Conservation (phyloP, 2,797 vertebrate species). For the Periophthalmus magnuspinnatus region DNA sequence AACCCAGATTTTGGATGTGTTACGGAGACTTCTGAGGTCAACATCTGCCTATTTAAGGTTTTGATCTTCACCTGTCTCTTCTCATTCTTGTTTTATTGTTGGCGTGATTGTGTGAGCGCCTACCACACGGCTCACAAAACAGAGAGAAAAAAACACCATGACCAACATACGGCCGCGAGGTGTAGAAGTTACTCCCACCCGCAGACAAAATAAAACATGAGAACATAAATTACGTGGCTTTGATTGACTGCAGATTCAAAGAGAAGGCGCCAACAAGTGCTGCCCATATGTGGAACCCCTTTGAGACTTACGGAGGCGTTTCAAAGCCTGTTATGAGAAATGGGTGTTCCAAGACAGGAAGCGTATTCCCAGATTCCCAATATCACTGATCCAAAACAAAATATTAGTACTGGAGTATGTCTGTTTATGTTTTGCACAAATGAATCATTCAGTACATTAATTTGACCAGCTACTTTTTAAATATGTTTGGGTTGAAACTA, state of each 20-base stretch:
- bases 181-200: not conserved
- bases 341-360: not conserved
- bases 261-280: slow-evolving; percentile 2
- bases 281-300: slow-evolving; percentile 2
- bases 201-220: slow-evolving; percentile 1
- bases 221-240: slow-evolving; percentile 1
- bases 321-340: not conserved
- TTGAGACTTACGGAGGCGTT: not conserved
- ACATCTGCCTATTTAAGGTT: not conserved
- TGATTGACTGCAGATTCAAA: slow-evolving; percentile 6
- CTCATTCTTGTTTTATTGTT: not conserved
- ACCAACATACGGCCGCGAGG: not conserved
- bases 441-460: too few species aligned
- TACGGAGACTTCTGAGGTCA: not conserved
- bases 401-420: not conserved
- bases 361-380: not conserved
- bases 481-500: too few species aligned
- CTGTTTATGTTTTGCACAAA: not conserved
- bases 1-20: not conserved
- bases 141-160: not conserved
- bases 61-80: slow-evolving; percentile 3
- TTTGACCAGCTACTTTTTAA: too few species aligned
- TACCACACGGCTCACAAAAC: not conserved
- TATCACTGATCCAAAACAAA: slow-evolving; percentile 2
- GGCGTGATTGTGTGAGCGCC: not conserved